These are phyloP conservation scores for Campylorhamphus procurvoides DNA, from an alignment of 2,113 vertebrate species.

Conservation along the genomic window DNA sequence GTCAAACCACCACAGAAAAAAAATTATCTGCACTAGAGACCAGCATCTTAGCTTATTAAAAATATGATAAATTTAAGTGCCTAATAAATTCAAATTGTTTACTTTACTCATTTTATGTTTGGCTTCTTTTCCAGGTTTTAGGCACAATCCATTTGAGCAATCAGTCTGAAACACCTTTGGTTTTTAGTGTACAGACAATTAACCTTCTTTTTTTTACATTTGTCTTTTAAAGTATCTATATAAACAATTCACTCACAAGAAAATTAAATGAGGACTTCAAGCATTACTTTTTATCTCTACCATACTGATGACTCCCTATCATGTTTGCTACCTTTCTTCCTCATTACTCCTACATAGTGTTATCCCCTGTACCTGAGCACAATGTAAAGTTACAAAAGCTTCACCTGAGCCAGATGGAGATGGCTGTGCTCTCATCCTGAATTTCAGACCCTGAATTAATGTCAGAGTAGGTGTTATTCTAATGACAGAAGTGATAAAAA, in stretches of 20 bases:
- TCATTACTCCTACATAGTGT: background rate
- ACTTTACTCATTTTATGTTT: background rate
- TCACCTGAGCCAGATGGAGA: background rate
- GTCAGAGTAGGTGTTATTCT: background rate
- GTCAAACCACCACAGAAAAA: background rate
- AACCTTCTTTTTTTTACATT: background rate
- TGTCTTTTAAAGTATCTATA: background rate
- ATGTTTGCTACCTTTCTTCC: background rate
- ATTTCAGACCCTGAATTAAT: background rate
- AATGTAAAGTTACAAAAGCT: background rate
- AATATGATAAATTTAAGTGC: background rate
- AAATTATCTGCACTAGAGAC: background rate
- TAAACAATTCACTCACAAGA: background rate
- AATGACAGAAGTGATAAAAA: background rate
- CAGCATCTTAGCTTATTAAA: background rate
- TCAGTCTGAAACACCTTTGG: background rate
- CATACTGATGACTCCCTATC: background rate
- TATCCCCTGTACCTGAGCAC: background rate
- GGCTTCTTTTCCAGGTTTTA: background rate
- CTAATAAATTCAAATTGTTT: background rate
- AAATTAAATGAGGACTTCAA: background rate
- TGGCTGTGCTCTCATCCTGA: accelerated
- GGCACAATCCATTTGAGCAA: background rate
- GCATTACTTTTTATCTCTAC: background rate
- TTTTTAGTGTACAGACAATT: background rate